phyloP scores from a whole-genome alignment of 2,888 invertebrate genomes.

The Phortica magna region DNA sequence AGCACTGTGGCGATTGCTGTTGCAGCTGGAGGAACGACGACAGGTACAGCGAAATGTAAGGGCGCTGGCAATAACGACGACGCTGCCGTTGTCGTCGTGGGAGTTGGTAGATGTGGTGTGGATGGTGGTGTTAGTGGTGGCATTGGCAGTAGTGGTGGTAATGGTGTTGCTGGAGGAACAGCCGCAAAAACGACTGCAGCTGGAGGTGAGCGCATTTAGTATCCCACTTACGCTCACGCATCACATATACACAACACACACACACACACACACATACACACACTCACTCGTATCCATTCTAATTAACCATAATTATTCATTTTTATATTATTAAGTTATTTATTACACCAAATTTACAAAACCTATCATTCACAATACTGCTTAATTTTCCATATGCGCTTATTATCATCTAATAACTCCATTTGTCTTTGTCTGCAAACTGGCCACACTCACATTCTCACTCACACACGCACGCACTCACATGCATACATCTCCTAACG shows the following conservation, averaged over 20 bases:
- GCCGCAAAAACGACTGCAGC: constrained; percentile 38
- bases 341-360: too few relatives aligned
- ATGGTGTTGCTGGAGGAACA: constrained; percentile 15
- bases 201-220: constrained; percentile 56
- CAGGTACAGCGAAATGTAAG: constrained; percentile 19
- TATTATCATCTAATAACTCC: not conserved
- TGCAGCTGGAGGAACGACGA: constrained; percentile 16
- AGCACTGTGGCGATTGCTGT: constrained; percentile 28
- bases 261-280: not conserved
- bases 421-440: not conserved
- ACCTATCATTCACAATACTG: too few relatives aligned
- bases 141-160: constrained; percentile 5
- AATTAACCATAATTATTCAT: too few relatives aligned
- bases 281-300: not conserved
- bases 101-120: constrained; percentile 33
- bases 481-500: constrained; percentile 5
- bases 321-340: too few relatives aligned
- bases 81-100: constrained; percentile 44
- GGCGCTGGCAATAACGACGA: constrained; percentile 19
- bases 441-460: not conserved
- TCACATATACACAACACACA: constrained; percentile 23
- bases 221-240: constrained; percentile 39
- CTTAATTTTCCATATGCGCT: too few relatives aligned
- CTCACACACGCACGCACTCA: not conserved
- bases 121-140: constrained; percentile 16